Percentiles rank a stretch among this genome's conserved stretches.
Conservation (phyloP, 2,888 invertebrate species). For the Tipula helvola region DNA sequence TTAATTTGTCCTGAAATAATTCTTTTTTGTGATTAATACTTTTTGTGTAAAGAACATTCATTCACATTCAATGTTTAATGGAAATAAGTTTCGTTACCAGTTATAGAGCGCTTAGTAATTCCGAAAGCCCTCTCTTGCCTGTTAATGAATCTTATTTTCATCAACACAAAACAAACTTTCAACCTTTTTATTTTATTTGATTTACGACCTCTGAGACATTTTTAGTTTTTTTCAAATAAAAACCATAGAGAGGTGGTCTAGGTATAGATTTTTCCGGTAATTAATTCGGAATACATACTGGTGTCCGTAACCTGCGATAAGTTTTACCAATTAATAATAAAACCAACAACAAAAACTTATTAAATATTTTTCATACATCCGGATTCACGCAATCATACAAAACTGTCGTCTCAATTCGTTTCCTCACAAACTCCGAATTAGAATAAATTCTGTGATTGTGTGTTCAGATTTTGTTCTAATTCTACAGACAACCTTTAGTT, state of each 20-base stretch:
- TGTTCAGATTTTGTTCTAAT: neutral
- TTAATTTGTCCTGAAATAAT: constrained; percentile 24
- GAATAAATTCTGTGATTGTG: neutral
- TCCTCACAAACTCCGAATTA: neutral
- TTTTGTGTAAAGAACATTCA: constrained; percentile 22
- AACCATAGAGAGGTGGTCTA: neutral
- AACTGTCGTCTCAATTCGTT: neutral
- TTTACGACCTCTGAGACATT: neutral
- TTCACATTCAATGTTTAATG: constrained; percentile 18
- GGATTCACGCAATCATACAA: neutral
- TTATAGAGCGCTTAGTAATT: neutral
- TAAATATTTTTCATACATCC: neutral
- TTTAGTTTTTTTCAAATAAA: neutral
- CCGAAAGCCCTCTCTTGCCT: neutral
- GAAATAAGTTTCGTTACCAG: neutral
- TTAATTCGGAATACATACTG: constrained; percentile 7
- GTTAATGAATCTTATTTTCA: neutral
- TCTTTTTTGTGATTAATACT: constrained; percentile 25
- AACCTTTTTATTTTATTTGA: neutral
- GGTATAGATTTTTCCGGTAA: neutral
- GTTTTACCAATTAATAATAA: constrained; percentile 11
- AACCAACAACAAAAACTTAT: neutral
- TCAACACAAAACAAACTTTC: neutral
- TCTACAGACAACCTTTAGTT: neutral
- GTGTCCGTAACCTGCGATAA: constrained; percentile 12